A percentile compares a stretch with the other conserved stretches of the same genome.
phyloP scores from a whole-genome alignment of 2,113 vertebrate species.

The Holacanthus passer region DNA sequence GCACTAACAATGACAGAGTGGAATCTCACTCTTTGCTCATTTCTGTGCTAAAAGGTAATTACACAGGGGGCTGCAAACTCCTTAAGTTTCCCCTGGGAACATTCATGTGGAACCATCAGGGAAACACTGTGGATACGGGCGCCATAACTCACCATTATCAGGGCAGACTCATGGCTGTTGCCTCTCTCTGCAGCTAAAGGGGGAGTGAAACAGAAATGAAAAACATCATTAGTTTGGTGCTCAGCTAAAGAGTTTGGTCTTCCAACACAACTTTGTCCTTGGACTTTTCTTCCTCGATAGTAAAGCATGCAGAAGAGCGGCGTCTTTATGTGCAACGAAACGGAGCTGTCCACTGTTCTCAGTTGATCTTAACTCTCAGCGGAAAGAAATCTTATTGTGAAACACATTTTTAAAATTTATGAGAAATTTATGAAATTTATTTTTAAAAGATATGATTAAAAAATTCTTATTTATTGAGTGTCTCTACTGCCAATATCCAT shows the following conservation, averaged over 20 bases:
- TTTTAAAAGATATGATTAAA: too few relatives aligned
- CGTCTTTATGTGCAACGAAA: neutral
- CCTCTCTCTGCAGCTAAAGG: conserved; percentile 59
- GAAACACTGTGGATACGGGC: conserved; percentile 29
- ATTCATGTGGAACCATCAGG: conserved; percentile 67
- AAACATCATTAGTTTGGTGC: conserved; percentile 71
- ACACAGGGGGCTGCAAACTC: conserved; percentile 52
- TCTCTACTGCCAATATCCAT: too few relatives aligned
- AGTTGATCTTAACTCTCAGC: too few relatives aligned
- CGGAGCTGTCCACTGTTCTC: conserved; percentile 3
- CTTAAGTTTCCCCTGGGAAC: conserved; percentile 46
- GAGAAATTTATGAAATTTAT: too few relatives aligned
- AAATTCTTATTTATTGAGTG: too few relatives aligned
- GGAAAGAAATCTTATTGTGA: too few relatives aligned
- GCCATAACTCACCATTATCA: conserved; percentile 84
- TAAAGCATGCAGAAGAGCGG: conserved; percentile 31
- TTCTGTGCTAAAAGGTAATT: conserved; percentile 67
- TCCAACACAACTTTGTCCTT: conserved; percentile 41
- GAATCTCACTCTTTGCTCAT: conserved; percentile 32
- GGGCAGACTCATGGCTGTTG: conserved; percentile 69
- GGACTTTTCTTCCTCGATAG: conserved; percentile 32
- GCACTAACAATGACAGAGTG: conserved; percentile 62
- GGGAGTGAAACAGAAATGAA: conserved; percentile 60
- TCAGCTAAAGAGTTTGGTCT: conserved; percentile 49
- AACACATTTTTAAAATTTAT: neutral